Conservation (phyloP, 2,797 vertebrate species). For the Philypnodon macrostomus region DNA sequence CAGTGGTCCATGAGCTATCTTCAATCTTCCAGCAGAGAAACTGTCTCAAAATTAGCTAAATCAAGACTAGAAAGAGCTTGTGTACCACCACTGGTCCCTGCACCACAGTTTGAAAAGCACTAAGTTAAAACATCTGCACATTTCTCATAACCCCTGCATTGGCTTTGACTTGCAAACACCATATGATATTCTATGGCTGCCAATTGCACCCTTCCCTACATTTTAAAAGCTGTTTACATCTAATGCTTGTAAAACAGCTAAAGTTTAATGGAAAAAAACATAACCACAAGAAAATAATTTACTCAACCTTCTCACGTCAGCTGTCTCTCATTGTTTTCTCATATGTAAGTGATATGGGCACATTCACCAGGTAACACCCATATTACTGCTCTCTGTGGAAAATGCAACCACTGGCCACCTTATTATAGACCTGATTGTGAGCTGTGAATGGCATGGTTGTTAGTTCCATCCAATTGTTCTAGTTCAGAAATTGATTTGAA, state of each 20-base stretch:
- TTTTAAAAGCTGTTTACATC: slow-evolving; percentile 31
- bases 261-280: slow-evolving; percentile 18
- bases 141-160: slow-evolving; percentile 40
- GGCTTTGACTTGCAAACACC: slow-evolving; percentile 28
- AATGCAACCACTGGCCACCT: no score
- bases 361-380: not conserved
- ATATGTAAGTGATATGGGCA: slow-evolving; percentile 2
- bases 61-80: no score
- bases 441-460: no score
- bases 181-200: slow-evolving; percentile 27
- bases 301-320: slow-evolving; percentile 2
- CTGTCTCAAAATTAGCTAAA: no score
- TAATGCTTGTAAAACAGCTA: slow-evolving; percentile 32
- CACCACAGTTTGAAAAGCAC: no score
- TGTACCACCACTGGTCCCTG: no score
- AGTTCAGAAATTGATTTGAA: no score
- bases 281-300: slow-evolving; percentile 10
- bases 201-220: slow-evolving; percentile 35
- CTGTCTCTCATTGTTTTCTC: slow-evolving; percentile 4
- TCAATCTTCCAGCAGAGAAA: no score
- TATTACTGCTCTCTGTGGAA: no score
- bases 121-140: slow-evolving; percentile 57
- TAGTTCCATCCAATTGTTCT: no score
- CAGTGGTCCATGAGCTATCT: no score
- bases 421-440: no score